Conservation (phyloP, 2,888 invertebrate species). For the Trichogramma dendrolimi region DNA sequence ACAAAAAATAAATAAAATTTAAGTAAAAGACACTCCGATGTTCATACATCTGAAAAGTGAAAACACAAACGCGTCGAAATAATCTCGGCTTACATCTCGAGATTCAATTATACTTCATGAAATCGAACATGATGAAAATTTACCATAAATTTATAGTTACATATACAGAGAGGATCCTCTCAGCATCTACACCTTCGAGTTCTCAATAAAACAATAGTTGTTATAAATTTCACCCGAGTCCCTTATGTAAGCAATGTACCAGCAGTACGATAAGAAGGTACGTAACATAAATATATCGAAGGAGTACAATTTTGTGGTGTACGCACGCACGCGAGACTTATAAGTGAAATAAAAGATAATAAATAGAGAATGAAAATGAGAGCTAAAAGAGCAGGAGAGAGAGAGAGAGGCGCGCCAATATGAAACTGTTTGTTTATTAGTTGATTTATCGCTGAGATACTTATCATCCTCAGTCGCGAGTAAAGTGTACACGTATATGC, state of each 20-base stretch:
- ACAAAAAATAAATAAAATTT: background rate
- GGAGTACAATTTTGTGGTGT: no score
- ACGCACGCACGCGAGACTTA: background rate
- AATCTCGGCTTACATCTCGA: no score
- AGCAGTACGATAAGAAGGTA: no score
- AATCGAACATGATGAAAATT: no score
- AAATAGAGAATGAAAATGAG: background rate
- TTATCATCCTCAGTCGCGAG: constrained; percentile 43
- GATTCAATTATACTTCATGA: no score
- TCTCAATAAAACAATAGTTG: no score
- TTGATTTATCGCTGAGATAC: constrained; percentile 48
- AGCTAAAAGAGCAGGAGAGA: constrained; percentile 2
- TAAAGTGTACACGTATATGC: constrained; percentile 28
- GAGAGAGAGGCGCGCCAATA: constrained; percentile 32
- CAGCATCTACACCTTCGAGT: no score
- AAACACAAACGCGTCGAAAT: background rate
- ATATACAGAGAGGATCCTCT: no score
- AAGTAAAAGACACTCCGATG: constrained; percentile 6
- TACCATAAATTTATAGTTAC: no score
- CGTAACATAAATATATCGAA: no score
- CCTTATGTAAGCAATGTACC: no score
- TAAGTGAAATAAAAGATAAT: constrained; percentile 10
- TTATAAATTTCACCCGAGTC: no score
- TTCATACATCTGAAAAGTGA: constrained; percentile 11
- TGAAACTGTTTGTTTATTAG: constrained; percentile 47